These are phyloP conservation scores for Zenarchopterus dispar DNA, from an alignment of 2,797 vertebrate species.

Conservation along the genomic window DNA sequence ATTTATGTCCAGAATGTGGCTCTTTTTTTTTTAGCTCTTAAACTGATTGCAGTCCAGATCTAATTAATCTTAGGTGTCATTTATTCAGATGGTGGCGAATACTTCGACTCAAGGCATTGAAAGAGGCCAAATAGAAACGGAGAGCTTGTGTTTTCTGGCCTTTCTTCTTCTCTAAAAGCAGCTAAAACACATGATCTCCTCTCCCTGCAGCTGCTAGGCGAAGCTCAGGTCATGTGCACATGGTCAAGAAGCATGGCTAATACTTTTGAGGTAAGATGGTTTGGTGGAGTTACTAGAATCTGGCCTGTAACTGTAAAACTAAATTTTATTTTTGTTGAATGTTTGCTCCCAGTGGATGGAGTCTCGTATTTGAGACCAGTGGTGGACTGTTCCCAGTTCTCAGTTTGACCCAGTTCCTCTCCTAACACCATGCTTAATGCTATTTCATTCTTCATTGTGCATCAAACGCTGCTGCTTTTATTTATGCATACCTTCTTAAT, in stretches of 20 bases:
- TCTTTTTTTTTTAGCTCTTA: slow-evolving; percentile 8
- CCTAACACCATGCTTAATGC: slow-evolving; percentile 17
- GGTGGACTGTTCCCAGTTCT: slow-evolving; percentile 24
- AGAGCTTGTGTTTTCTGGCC: slow-evolving; percentile 3
- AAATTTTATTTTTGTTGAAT: slow-evolving; percentile 8
- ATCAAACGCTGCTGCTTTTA: background rate
- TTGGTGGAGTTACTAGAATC: slow-evolving; percentile 34
- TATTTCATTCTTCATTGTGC: slow-evolving; percentile 1
- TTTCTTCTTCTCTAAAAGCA: slow-evolving; percentile 7
- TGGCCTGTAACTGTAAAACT: slow-evolving; percentile 37
- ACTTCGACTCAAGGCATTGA: slow-evolving; percentile 1
- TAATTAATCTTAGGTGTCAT: slow-evolving; percentile 4
- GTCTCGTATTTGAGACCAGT: background rate
- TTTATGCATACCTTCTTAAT: background rate
- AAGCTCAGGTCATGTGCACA: background rate
- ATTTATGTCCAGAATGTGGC: slow-evolving; percentile 7
- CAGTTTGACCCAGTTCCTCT: slow-evolving; percentile 2
- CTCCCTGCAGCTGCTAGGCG: slow-evolving; percentile 9
- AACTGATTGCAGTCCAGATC: background rate
- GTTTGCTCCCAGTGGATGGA: background rate
- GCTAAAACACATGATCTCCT: slow-evolving; percentile 11
- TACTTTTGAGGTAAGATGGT: slow-evolving; percentile 29
- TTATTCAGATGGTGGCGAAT: background rate
- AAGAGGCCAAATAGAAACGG: background rate
- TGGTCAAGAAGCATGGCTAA: slow-evolving; percentile 11